Evolutionary conservation across 2,113 vertebrate genomes (phyloP).

Genomic region (Rhagologus leucostigma): DNA sequence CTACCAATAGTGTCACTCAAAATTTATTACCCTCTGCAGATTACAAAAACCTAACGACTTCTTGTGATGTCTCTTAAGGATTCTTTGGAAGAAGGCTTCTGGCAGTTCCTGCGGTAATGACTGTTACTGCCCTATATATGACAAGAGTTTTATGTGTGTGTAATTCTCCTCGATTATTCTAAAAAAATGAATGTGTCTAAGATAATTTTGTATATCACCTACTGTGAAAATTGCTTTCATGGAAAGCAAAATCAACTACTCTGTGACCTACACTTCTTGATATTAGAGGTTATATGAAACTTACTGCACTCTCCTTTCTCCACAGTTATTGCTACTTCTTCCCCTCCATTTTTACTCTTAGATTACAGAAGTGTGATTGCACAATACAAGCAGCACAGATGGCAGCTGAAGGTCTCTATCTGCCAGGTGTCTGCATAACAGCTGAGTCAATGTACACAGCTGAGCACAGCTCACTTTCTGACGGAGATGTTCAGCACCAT

Average conservation of each 20-base stretch:
- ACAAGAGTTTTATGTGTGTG: not conserved
- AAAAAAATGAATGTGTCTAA: constrained; percentile 11
- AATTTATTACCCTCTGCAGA: not conserved
- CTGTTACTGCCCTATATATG: not conserved
- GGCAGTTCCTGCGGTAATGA: not conserved
- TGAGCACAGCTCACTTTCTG: constrained; percentile 32
- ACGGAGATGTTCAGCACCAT: not conserved
- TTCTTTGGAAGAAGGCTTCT: constrained; percentile 2
- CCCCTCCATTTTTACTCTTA: constrained; percentile 7
- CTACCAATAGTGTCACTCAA: not conserved
- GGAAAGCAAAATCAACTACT: constrained; percentile 47
- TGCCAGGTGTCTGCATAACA: constrained; percentile 43
- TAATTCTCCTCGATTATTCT: constrained; percentile 29
- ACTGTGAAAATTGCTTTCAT: constrained; percentile 45
- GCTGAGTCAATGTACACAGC: constrained; percentile 34
- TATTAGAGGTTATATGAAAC: constrained; percentile 29
- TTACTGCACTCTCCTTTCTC: constrained; percentile 21
- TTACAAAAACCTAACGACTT: not conserved
- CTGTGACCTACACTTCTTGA: not conserved
- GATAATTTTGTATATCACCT: constrained; percentile 45
- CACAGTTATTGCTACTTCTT: constrained; percentile 25
- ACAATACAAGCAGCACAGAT: constrained; percentile 40
- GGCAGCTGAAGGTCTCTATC: constrained; percentile 40
- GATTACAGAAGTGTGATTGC: constrained; percentile 36
- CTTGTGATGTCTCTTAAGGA: not conserved